Evolutionary conservation across 2,797 vertebrate genomes (phyloP), one percentile per base, ranked within the genome.

Genomic region (Eurystomus glaucurus): DNA sequence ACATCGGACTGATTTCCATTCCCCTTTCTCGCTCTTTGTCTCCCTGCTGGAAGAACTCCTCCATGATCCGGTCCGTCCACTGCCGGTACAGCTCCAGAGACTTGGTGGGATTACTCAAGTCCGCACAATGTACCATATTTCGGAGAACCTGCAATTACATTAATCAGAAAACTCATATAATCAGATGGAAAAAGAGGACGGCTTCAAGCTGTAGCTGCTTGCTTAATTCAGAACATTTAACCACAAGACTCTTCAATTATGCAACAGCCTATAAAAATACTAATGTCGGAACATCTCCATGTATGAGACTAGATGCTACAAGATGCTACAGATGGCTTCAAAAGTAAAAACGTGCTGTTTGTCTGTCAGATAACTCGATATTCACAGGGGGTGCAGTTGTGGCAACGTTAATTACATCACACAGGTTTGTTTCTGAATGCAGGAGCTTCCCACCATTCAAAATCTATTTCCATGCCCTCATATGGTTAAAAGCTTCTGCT

Each of bases 1-100:
- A 99, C 99, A 99, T 99, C 0, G 99, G 99, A 94, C 99, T 99
- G 96, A 99, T 99, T 93, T 99, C 99, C 99, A 99, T 99, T 16
- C 99, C 99, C 8, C 99, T 98, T 91, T 99, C 99, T 66, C 99
- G 93, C 94, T 99, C 99, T 45, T 99, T 98, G 98, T 99, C 99
- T 51, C 99, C 99, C 97, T 99, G 99, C 92, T 99, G 99, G 98
- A 99, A 99, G 98, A 99, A 99, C 96, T 99, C 99, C 7, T 99
- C 99, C 99, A 99, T 99, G 98, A 99, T 99, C 84, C 99, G 98
- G 98, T 99, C 99, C 0, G 99, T 99, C 99, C 99, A 99, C 95
- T 99, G 99, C 28, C 99, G 98, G 98, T 99, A 99, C 82, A 99
- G 97, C 91, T 99, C 99, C 98, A 99, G 98, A 10, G 99, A 99